These are phyloP conservation scores for Eufriesea mexicana DNA, from an alignment of 1,140 invertebrate species.

Conservation along the genomic window DNA sequence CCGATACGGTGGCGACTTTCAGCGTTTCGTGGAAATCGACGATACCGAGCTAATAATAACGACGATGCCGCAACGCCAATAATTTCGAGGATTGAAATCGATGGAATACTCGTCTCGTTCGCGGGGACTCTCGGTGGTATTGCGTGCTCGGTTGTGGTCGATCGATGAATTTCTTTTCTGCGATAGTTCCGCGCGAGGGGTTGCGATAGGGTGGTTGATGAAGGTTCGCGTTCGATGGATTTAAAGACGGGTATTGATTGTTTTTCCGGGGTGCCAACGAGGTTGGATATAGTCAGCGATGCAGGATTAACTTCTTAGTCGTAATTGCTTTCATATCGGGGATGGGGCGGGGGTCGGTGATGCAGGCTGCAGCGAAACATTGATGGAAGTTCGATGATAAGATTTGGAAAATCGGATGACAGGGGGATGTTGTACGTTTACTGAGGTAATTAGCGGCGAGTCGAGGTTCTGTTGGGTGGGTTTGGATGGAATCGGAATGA, in stretches of 20 bases:
- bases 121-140: not conserved
- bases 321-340: not conserved
- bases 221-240: not conserved
- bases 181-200: not conserved
- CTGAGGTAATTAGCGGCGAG: too few species aligned
- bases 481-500: too few species aligned
- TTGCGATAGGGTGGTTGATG: not conserved
- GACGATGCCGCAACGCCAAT: conserved; percentile 1
- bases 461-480: too few species aligned
- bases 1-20: conserved; percentile 4
- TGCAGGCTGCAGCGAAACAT: too few species aligned
- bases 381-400: too few species aligned
- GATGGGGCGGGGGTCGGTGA: too few species aligned
- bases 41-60: conserved; percentile 41
- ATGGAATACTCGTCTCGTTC: not conserved
- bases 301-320: not conserved
- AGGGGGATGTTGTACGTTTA: too few species aligned
- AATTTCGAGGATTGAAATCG: conserved; percentile 25
- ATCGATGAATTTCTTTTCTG: not conserved
- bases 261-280: not conserved
- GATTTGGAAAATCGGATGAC: too few species aligned
- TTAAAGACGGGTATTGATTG: not conserved
- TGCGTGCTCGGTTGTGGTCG: not conserved
- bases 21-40: conserved; percentile 41
- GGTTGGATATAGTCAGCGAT: not conserved